A percentile compares a stretch with the other conserved stretches of the same genome.
phyloP scores from a whole-genome alignment of 2,113 vertebrate species.

The Mirza zaza region DNA sequence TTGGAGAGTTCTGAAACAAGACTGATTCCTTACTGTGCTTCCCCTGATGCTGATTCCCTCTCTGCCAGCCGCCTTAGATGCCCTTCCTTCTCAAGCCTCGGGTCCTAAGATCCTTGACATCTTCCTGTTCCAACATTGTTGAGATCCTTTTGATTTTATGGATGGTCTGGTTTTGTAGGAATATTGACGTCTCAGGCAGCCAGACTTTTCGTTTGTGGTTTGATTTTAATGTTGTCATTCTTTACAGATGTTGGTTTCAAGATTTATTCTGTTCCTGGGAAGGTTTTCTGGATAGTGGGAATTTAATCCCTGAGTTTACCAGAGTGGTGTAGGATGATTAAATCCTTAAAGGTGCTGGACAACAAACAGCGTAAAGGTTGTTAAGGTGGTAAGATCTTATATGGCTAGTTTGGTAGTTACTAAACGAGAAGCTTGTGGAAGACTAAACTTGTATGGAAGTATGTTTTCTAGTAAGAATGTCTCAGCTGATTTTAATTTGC shows the following conservation, averaged over 20 bases:
- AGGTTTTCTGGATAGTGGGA: conserved; percentile 13
- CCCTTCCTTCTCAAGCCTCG: neutral
- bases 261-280: neutral
- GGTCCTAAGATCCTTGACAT: neutral
- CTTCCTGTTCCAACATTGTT: neutral
- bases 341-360: neutral
- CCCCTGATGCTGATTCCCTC: neutral
- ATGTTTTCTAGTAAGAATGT: neutral
- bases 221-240: neutral
- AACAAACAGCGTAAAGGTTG: neutral
- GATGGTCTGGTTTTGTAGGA: neutral
- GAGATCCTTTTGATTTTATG: neutral
- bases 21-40: neutral
- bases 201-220: neutral
- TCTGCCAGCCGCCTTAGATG: neutral
- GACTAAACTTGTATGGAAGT: neutral
- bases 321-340: neutral
- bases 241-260: neutral
- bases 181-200: neutral
- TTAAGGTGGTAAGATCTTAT: neutral
- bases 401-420: neutral
- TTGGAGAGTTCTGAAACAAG: neutral
- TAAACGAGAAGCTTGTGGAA: neutral
- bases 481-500: conserved; percentile 8
- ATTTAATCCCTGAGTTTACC: conserved; percentile 11